Evolutionary conservation across 2,797 vertebrate genomes (phyloP).

Genomic region (Pitangus sulphuratus): DNA sequence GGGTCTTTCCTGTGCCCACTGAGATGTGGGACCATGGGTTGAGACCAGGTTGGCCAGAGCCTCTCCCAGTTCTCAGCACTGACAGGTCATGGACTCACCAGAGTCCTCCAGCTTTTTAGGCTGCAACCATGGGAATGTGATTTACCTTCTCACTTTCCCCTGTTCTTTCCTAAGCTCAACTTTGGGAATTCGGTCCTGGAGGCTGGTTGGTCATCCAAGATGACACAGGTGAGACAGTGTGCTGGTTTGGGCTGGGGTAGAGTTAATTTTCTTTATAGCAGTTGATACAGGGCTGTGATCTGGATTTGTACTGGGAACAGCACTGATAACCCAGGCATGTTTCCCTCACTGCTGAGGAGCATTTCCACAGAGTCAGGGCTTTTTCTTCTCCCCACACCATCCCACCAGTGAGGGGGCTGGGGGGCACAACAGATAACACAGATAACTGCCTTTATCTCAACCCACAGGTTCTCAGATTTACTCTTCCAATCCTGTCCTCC

Average conservation of each 20-base stretch:
- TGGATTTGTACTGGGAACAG: neutral
- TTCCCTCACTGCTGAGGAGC: neutral
- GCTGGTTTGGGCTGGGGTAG: neutral
- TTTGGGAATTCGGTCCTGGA: neutral
- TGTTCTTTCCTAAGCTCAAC: neutral
- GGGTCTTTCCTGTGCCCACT: no score
- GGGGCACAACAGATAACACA: no score
- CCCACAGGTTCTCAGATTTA: neutral
- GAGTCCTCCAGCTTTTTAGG: neutral
- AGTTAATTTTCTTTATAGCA: neutral
- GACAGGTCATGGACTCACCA: neutral
- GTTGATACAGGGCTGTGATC: neutral
- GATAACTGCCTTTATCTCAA: neutral
- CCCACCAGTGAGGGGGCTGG: neutral
- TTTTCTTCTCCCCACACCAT: neutral
- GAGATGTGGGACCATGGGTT: no score
- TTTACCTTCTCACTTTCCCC: neutral
- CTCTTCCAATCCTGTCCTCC: neutral
- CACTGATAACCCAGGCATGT: neutral
- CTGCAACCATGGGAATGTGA: accelerated
- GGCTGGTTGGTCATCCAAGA: neutral
- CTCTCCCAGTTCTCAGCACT: neutral
- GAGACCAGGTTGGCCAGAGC: neutral
- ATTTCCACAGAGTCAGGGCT: neutral
- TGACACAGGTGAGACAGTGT: neutral